Conservation (phyloP, 2,797 vertebrate genomes). For the Pachyuromys duprasi region DNA sequence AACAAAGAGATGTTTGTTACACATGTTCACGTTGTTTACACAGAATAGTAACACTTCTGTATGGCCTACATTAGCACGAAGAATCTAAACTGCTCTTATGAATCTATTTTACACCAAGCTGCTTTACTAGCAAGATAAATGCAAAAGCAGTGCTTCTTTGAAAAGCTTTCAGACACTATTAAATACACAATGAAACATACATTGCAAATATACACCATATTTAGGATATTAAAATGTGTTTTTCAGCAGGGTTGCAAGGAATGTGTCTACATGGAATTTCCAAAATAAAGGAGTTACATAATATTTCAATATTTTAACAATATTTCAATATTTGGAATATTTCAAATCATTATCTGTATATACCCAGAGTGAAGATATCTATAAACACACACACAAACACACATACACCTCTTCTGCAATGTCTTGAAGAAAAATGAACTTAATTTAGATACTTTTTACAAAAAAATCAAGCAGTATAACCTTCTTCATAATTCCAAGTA, state of each 20-base stretch:
- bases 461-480: not conserved
- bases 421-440: constrained; percentile 10
- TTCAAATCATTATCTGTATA: not conserved
- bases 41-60: not conserved
- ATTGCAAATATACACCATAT: not conserved
- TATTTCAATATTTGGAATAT: no score
- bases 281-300: not conserved
- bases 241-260: constrained; percentile 25
- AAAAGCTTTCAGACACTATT: not conserved
- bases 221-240: constrained; percentile 32
- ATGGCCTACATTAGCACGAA: not conserved
- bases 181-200: constrained; percentile 7
- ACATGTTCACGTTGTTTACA: constrained; percentile 13
- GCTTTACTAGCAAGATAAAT: constrained; percentile 21
- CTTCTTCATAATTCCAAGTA: constrained; percentile 48
- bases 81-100: constrained; percentile 3
- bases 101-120: not conserved
- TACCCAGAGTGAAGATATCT: not conserved
- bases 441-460: constrained; percentile 56
- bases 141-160: not conserved
- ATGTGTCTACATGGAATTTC: not conserved
- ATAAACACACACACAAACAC: not conserved
- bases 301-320: not conserved
- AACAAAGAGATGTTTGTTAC: not conserved
- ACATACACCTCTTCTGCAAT: not conserved